These are phyloP conservation scores for Yponomeuta evonymella DNA, from an alignment of 2,888 invertebrate species.

Conservation along the genomic window DNA sequence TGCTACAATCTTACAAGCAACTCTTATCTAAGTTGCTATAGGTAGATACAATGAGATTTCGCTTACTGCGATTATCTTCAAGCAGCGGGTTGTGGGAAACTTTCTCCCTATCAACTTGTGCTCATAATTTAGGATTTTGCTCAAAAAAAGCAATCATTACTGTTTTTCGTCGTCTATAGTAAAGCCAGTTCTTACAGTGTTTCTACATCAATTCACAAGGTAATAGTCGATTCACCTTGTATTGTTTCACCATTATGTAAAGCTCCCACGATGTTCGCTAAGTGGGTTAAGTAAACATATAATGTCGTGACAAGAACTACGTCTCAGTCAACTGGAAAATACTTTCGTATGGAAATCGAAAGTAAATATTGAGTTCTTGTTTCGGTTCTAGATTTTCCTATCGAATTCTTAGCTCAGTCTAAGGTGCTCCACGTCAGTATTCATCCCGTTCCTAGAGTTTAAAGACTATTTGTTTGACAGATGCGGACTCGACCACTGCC, in stretches of 20 bases:
- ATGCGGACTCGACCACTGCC: too few species aligned
- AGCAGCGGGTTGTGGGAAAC: slow-evolving; percentile 12
- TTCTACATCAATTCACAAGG: not conserved
- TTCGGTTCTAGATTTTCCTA: not conserved
- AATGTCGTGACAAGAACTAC: not conserved
- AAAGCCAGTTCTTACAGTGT: slow-evolving; percentile 1
- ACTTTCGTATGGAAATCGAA: not conserved
- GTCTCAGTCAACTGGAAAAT: not conserved
- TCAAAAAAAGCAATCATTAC: not conserved
- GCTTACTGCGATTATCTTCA: not conserved
- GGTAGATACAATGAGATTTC: not conserved
- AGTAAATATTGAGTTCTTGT: not conserved
- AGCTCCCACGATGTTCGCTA: not conserved
- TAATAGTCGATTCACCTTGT: slow-evolving; percentile 1
- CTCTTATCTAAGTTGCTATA: not conserved
- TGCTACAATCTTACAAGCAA: too few species aligned
- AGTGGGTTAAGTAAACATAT: not conserved
- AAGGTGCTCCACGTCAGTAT: too few species aligned
- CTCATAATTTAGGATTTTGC: slow-evolving; percentile 1
- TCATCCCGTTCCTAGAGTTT: too few species aligned
- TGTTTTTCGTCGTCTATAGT: not conserved
- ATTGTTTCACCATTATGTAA: slow-evolving; percentile 1
- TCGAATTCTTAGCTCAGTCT: not conserved
- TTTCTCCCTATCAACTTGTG: not conserved
- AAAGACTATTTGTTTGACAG: too few species aligned